Conservation (phyloP, 2,113 vertebrate genomes). For the Triplophysa rosa region DNA sequence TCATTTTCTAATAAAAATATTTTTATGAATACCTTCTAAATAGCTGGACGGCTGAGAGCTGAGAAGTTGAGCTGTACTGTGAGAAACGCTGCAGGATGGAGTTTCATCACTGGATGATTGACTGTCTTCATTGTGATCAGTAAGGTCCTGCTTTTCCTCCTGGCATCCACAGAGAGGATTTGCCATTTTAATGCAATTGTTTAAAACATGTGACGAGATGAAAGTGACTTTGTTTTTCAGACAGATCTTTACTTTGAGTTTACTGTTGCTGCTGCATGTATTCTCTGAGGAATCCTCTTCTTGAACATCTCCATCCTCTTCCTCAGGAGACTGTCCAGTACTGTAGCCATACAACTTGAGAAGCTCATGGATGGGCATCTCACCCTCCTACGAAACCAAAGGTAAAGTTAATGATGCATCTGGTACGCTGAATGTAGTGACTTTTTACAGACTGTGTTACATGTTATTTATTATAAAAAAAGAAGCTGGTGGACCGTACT, state of each 20-base stretch:
- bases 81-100: constrained; percentile 78
- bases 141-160: constrained; percentile 82
- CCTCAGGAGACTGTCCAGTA: constrained; percentile 80
- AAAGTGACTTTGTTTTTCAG: background rate
- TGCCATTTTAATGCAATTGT: background rate
- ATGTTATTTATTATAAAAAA: background rate
- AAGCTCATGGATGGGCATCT: constrained; percentile 96
- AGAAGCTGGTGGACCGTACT: constrained; percentile 71
- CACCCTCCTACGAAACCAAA: constrained; percentile 81
- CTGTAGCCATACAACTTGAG: constrained; percentile 93
- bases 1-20: too few relatives aligned
- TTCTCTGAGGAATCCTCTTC: constrained; percentile 86
- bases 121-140: constrained; percentile 80
- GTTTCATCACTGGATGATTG: constrained; percentile 82
- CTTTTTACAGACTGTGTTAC: too few relatives aligned
- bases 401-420: background rate
- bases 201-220: too few relatives aligned
- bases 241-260: constrained; percentile 68
- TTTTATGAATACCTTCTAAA: constrained; percentile 85
- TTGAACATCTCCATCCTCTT: constrained; percentile 85
- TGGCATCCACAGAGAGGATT: constrained; percentile 53
- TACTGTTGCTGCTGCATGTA: constrained; percentile 88
- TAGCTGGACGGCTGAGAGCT: constrained; percentile 88
- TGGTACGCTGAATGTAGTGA: background rate
- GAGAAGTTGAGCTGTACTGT: constrained; percentile 85